Evolutionary conservation across 2,888 invertebrate genomes (phyloP).

Genomic region (Seira musarum): DNA sequence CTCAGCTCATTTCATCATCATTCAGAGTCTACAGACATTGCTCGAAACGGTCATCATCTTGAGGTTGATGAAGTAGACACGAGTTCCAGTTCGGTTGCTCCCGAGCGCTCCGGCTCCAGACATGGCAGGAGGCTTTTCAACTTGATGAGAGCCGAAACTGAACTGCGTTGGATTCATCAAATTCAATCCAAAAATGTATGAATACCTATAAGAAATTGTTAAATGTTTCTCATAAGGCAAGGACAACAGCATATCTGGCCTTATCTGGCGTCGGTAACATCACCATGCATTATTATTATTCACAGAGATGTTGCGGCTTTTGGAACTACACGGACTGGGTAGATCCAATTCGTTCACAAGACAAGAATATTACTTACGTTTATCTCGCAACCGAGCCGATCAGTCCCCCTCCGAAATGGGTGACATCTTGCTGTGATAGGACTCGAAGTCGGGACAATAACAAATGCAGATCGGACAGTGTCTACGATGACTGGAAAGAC

Average conservation of each 20-base stretch:
- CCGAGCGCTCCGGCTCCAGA: slow-evolving; percentile 32
- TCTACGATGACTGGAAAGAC: slow-evolving; percentile 60
- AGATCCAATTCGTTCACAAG: slow-evolving; percentile 46
- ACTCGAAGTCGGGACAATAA: slow-evolving; percentile 57
- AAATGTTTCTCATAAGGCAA: neutral
- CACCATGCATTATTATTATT: neutral
- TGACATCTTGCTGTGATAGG: slow-evolving; percentile 62
- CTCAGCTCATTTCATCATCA: slow-evolving; percentile 42
- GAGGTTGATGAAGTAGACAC: slow-evolving; percentile 38
- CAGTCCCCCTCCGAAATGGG: slow-evolving; percentile 59
- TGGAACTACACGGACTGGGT: slow-evolving; percentile 63
- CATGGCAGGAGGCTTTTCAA: slow-evolving; percentile 53
- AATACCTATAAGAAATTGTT: neutral
- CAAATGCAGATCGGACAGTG: slow-evolving; percentile 61
- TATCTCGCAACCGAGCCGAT: slow-evolving; percentile 60
- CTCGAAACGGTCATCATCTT: slow-evolving; percentile 34
- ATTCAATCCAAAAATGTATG: slow-evolving; percentile 53
- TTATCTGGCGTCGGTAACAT: no score
- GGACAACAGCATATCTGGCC: no score
- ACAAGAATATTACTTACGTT: slow-evolving; percentile 54
- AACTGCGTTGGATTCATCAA: slow-evolving; percentile 61
- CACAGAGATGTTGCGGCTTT: slow-evolving; percentile 60
- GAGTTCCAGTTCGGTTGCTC: neutral
- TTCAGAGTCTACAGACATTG: slow-evolving; percentile 1
- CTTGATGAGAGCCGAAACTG: slow-evolving; percentile 58